A percentile compares a stretch with the other conserved stretches of the same genome.
These are phyloP conservation scores for Piscicola geometra DNA, from an alignment of 2,888 invertebrate genomes.

Conservation along the genomic window DNA sequence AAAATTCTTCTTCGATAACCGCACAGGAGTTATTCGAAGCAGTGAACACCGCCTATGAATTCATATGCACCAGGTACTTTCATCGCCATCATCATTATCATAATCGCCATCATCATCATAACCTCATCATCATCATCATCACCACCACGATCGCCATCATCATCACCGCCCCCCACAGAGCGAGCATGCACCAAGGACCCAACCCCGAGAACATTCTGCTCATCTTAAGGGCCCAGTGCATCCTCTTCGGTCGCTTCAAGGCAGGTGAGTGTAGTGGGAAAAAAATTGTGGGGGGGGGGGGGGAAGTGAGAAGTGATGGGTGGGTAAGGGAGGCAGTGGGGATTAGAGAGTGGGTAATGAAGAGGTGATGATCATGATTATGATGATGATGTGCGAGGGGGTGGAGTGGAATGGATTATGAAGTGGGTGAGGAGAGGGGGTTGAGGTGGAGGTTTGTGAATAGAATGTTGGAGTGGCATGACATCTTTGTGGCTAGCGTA, in stretches of 20 bases:
- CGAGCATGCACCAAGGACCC: conserved; percentile 66
- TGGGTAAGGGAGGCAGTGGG: too few relatives aligned
- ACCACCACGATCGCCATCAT: neutral
- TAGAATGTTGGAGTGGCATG: too few relatives aligned
- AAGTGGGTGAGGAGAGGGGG: too few relatives aligned
- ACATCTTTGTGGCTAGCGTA: too few relatives aligned
- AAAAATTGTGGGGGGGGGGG: too few relatives aligned
- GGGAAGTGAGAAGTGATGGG: too few relatives aligned
- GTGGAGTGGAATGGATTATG: too few relatives aligned
- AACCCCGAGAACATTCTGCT: conserved; percentile 75
- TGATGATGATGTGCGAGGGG: too few relatives aligned
- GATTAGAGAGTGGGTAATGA: too few relatives aligned
- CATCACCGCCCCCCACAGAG: conserved; percentile 58
- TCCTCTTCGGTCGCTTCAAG: conserved; percentile 83
- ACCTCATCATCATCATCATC: neutral
- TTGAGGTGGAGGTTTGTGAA: too few relatives aligned
- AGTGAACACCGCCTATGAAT: conserved; percentile 96
- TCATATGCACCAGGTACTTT: conserved; percentile 68
- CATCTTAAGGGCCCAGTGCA: conserved; percentile 83
- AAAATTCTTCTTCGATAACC: neutral
- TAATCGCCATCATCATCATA: neutral
- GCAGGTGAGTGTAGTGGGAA: conserved; percentile 70
- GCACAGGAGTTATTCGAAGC: conserved; percentile 93
- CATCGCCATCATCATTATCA: neutral
- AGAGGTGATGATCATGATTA: too few relatives aligned